Percentiles rank a stretch among this genome's conserved stretches.
phyloP scores from a whole-genome alignment of 2,113 vertebrate species.

The Sceloporus tristichus region DNA sequence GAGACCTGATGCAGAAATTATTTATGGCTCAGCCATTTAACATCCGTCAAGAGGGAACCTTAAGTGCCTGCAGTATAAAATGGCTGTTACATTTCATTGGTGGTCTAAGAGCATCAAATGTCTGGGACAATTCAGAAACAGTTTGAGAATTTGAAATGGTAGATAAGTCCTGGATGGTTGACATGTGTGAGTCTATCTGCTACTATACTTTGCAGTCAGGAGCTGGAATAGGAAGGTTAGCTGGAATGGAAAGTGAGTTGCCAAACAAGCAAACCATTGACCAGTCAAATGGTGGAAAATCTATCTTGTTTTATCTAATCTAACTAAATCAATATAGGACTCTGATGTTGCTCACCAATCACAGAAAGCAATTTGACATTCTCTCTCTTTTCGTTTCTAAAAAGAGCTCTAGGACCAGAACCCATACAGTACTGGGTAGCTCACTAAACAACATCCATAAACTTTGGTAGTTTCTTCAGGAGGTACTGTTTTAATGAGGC shows the following conservation, averaged over 20 bases:
- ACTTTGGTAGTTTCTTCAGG: background rate
- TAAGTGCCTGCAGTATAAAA: background rate
- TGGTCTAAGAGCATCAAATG: background rate
- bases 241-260: too few species aligned
- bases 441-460: background rate
- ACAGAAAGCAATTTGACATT: background rate
- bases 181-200: background rate
- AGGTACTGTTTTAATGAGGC: background rate
- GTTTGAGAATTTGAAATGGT: background rate
- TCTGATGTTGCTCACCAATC: background rate
- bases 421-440: background rate
- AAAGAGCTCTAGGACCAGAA: background rate
- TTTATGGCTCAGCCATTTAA: background rate
- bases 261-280: background rate
- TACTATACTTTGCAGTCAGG: background rate
- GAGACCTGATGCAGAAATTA: too few species aligned
- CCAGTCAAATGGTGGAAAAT: background rate
- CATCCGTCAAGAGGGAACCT: background rate
- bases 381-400: background rate
- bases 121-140: background rate
- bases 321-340: too few species aligned
- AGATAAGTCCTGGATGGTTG: background rate
- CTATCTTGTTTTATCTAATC: background rate
- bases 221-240: background rate
- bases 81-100: background rate